Evolutionary conservation across 2,888 invertebrate genomes (phyloP).

Genomic region (Lymantria dispar): DNA sequence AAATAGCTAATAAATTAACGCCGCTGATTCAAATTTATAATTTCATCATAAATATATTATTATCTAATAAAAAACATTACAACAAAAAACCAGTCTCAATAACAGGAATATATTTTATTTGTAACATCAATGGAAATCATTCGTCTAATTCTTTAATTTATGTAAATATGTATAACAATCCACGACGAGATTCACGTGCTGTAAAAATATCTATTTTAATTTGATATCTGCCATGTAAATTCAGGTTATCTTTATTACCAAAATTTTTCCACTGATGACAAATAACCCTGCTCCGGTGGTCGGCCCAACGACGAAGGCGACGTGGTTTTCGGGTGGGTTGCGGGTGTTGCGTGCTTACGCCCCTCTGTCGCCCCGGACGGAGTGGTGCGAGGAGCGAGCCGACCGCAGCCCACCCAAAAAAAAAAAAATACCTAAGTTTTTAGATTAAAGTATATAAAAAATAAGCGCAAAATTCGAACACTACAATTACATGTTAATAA

Average conservation of each 20-base stretch:
- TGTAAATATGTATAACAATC: conserved; percentile 17
- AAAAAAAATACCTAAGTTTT: too few relatives aligned
- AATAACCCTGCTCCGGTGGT: too few relatives aligned
- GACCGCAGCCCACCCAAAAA: too few relatives aligned
- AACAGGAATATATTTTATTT: conserved; percentile 17
- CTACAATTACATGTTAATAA: too few relatives aligned
- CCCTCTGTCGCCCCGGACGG: too few relatives aligned
- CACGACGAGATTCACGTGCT: conserved; percentile 19
- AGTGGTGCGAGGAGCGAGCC: too few relatives aligned
- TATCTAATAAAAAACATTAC: background rate
- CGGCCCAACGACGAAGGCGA: too few relatives aligned
- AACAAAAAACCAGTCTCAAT: conserved; percentile 13
- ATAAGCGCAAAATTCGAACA: background rate
- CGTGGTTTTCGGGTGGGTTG: too few relatives aligned
- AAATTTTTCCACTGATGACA: too few relatives aligned
- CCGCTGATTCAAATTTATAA: background rate
- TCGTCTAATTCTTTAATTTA: conserved; percentile 33
- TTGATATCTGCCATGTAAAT: conserved; percentile 3
- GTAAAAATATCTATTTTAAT: conserved; percentile 10
- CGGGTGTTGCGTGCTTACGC: too few relatives aligned
- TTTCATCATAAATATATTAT: background rate
- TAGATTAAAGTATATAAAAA: conserved; percentile 7
- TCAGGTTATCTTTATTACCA: conserved; percentile 15
- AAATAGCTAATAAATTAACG: background rate
- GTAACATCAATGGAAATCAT: conserved; percentile 27